Percentiles rank a stretch among this genome's conserved stretches.
phyloP scores from a whole-genome alignment of 2,888 invertebrate species.

The Prenolepis imparis region DNA sequence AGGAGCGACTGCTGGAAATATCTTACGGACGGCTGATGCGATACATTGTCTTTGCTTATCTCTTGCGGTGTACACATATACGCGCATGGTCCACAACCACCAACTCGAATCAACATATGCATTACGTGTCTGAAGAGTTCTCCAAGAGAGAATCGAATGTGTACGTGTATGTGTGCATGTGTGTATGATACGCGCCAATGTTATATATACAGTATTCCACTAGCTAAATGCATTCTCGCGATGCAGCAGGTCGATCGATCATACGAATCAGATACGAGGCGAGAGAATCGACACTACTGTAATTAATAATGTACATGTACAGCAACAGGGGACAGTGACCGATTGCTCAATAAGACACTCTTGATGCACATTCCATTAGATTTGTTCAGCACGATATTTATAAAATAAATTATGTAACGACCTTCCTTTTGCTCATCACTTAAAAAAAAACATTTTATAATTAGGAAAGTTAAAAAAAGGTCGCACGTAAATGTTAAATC shows the following conservation, averaged over 20 bases:
- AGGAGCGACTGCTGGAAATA: slow-evolving; percentile 68
- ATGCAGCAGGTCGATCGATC: slow-evolving; percentile 39
- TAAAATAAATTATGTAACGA: slow-evolving; percentile 11
- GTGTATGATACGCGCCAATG: slow-evolving; percentile 46
- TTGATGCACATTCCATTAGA: slow-evolving; percentile 38
- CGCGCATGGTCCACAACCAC: neutral
- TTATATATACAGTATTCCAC: slow-evolving; percentile 21
- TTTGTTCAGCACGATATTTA: neutral
- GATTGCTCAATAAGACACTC: slow-evolving; percentile 37
- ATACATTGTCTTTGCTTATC: slow-evolving; percentile 72
- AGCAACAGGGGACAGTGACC: slow-evolving; percentile 42
- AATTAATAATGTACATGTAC: slow-evolving; percentile 37
- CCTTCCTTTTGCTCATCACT: neutral
- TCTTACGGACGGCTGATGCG: slow-evolving; percentile 68
- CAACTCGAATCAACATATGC: slow-evolving; percentile 50
- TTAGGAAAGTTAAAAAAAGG: neutral
- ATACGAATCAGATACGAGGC: slow-evolving; percentile 48
- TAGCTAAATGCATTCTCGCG: slow-evolving; percentile 22
- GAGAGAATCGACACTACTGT: slow-evolving; percentile 47
- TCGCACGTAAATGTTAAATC: slow-evolving; percentile 17
- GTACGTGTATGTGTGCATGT: no score
- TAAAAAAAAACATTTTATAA: neutral
- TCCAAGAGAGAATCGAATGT: neutral
- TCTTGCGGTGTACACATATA: slow-evolving; percentile 35
- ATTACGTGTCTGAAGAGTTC: slow-evolving; percentile 41